Percentiles rank a stretch among this genome's conserved stretches.
phyloP scores from a whole-genome alignment of 2,888 invertebrate genomes.

The Boloria selene region DNA sequence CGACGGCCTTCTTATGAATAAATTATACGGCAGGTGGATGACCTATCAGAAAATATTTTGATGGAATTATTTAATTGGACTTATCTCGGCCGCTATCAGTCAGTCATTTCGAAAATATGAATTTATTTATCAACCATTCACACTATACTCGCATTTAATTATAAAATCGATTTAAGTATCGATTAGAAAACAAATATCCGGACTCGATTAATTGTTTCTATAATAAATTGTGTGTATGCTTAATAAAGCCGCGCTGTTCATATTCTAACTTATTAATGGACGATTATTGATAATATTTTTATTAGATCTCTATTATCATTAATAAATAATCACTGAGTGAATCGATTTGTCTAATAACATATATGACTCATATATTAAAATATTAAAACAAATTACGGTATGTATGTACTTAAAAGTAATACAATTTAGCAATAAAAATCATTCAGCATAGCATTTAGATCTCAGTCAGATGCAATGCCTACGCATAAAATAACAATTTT shows the following conservation, averaged over 20 bases:
- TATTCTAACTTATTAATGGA: conserved; percentile 16
- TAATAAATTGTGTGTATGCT: conserved; percentile 39
- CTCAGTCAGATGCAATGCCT: neutral
- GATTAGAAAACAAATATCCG: conserved; percentile 69
- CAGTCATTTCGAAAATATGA: conserved; percentile 71
- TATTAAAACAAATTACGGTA: too few species aligned
- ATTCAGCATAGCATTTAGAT: too few species aligned
- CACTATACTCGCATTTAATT: conserved; percentile 66
- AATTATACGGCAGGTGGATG: conserved; percentile 81
- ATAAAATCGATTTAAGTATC: conserved; percentile 55
- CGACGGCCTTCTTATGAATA: conserved; percentile 74
- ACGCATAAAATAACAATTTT: conserved; percentile 11
- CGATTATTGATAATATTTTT: conserved; percentile 7
- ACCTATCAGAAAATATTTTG: conserved; percentile 82
- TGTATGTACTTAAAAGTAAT: too few species aligned
- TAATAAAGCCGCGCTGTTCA: conserved; percentile 31
- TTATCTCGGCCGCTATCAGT: conserved; percentile 72
- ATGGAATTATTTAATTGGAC: conserved; percentile 82
- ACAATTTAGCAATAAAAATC: too few species aligned
- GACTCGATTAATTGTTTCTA: conserved; percentile 46
- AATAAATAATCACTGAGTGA: conserved; percentile 10
- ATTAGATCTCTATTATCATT: conserved; percentile 11
- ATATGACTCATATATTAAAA: neutral
- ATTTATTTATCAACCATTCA: conserved; percentile 70
- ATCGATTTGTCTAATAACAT: conserved; percentile 8